A percentile compares a stretch with the other conserved stretches of the same genome.
These are phyloP conservation scores for Probaryconus sp. DNA, from an alignment of 1,140 invertebrate species.

Conservation along the genomic window DNA sequence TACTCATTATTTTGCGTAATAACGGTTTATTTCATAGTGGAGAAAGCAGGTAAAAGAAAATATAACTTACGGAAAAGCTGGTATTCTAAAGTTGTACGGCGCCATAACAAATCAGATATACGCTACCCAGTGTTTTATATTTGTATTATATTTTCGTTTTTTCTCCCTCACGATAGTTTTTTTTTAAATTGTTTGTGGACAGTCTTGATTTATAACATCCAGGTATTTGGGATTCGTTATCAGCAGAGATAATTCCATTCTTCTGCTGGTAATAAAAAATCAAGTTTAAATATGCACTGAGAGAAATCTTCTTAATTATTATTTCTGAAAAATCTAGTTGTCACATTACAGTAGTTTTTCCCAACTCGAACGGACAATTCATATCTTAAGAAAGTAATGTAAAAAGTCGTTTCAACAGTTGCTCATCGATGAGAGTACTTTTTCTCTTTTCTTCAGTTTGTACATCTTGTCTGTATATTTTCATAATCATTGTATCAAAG, in stretches of 20 bases:
- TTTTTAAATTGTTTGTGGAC: conserved; percentile 8
- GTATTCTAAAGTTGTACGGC: conserved; percentile 42
- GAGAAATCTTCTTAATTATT: conserved; percentile 18
- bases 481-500: conserved; percentile 59
- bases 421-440: conserved; percentile 36
- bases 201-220: conserved; percentile 32
- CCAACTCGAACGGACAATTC: conserved; percentile 34
- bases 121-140: conserved; percentile 22
- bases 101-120: conserved; percentile 59
- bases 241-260: conserved; percentile 18
- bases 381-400: conserved; percentile 5
- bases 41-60: conserved; percentile 50
- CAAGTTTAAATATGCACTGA: conserved; percentile 5
- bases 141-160: conserved; percentile 25
- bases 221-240: conserved; percentile 43
- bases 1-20: conserved; percentile 70
- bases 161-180: background rate
- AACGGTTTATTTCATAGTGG: conserved; percentile 34
- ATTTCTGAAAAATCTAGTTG: no score
- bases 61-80: conserved; percentile 45
- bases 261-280: conserved; percentile 8
- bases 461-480: conserved; percentile 58
- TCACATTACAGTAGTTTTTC: conserved; percentile 65
- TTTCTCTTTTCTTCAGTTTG: conserved; percentile 35
- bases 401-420: conserved; percentile 48